Evolutionary conservation across 1,140 invertebrate species (phyloP).

Genomic region (Muscidifurax raptorellus): DNA sequence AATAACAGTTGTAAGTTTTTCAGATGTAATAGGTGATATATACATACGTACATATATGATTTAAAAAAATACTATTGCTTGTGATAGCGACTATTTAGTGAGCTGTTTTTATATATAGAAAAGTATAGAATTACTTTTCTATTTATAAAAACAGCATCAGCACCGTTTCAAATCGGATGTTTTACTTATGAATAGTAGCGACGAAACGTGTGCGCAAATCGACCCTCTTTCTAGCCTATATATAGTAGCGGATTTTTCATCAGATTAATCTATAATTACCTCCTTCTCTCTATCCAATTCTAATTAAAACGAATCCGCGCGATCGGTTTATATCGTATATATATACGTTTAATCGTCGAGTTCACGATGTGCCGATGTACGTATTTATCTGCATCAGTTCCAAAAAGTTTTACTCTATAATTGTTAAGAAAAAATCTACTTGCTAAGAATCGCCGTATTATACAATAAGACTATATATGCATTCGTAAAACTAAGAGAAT

Average conservation of each 20-base stretch:
- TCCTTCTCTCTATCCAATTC: not conserved
- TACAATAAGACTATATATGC: not conserved
- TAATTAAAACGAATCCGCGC: not conserved
- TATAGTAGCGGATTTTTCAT: not conserved
- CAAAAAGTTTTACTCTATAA: constrained; percentile 9
- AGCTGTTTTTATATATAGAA: too few species aligned
- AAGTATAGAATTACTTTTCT: too few species aligned
- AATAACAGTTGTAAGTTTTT: too few species aligned
- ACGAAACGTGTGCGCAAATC: not conserved
- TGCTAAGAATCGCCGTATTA: constrained; percentile 18
- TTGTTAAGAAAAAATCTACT: constrained; percentile 23
- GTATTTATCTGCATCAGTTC: constrained; percentile 34
- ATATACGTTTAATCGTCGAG: constrained; percentile 28
- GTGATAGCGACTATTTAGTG: too few species aligned
- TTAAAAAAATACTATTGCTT: too few species aligned
- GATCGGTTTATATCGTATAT: constrained; percentile 14
- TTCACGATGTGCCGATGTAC: constrained; percentile 29
- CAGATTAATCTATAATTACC: not conserved
- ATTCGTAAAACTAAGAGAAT: not conserved
- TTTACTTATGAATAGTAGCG: too few species aligned
- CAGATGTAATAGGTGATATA: too few species aligned
- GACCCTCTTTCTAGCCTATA: not conserved
- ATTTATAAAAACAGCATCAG: too few species aligned
- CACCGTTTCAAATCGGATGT: not conserved
- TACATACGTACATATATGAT: too few species aligned